These are phyloP conservation scores for Pheosia tremula DNA, from an alignment of 2,888 invertebrate genomes.

Conservation along the genomic window DNA sequence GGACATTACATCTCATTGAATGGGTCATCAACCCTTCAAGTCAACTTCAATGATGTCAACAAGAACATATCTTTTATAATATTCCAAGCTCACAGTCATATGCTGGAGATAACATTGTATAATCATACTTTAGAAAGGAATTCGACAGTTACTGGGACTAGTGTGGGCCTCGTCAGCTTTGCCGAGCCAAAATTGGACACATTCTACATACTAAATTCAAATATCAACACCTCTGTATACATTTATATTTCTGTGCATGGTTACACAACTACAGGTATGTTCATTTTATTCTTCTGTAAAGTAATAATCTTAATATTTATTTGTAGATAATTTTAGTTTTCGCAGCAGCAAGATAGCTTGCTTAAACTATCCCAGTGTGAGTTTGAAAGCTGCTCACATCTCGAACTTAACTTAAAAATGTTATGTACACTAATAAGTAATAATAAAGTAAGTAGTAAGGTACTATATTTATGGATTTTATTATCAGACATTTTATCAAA, in stretches of 20 bases:
- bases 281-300: not conserved
- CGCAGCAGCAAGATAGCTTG: too few species aligned
- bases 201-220: slow-evolving; percentile 74
- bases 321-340: slow-evolving; percentile 9
- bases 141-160: slow-evolving; percentile 82
- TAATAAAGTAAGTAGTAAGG: too few species aligned
- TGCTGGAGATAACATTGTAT: slow-evolving; percentile 83
- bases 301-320: not conserved
- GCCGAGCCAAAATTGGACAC: slow-evolving; percentile 47
- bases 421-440: too few species aligned
- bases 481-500: too few species aligned
- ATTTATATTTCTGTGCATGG: slow-evolving; percentile 81
- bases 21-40: slow-evolving; percentile 50
- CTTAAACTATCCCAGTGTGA: too few species aligned
- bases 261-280: slow-evolving; percentile 55
- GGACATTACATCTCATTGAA: slow-evolving; percentile 54
- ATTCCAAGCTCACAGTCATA: slow-evolving; percentile 87
- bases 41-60: slow-evolving; percentile 73
- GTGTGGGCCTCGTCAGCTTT: slow-evolving; percentile 83
- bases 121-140: slow-evolving; percentile 54
- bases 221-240: slow-evolving; percentile 53
- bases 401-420: too few species aligned
- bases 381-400: too few species aligned
- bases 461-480: too few species aligned
- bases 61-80: slow-evolving; percentile 81